These are phyloP conservation scores for Hydrochoerus hydrochaeris DNA, from an alignment of 2,113 vertebrate species.

Conservation along the genomic window DNA sequence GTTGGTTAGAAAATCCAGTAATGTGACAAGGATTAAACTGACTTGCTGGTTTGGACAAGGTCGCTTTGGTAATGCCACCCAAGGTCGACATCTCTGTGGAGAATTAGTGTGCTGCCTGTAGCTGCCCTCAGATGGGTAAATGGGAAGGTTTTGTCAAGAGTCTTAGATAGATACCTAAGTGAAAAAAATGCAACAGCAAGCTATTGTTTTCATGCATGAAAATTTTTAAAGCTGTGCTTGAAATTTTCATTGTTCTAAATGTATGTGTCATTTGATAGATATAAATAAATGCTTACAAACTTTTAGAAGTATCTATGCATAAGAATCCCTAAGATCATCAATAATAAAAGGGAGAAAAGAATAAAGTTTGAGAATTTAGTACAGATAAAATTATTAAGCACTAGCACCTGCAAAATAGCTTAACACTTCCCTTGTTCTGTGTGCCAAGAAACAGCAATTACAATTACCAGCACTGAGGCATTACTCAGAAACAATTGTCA, in stretches of 20 bases:
- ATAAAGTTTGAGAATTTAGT: neutral
- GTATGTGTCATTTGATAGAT: neutral
- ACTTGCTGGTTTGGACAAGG: neutral
- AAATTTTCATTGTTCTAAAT: conserved; percentile 17
- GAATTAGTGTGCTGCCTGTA: neutral
- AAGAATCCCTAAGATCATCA: neutral
- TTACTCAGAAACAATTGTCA: neutral
- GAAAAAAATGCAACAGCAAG: neutral
- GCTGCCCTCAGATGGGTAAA: neutral
- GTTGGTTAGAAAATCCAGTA: neutral
- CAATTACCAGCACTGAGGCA: neutral
- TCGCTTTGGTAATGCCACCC: neutral
- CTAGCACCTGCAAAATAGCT: neutral
- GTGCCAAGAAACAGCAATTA: neutral
- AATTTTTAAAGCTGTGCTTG: neutral
- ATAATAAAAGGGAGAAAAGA: neutral
- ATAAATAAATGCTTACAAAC: neutral
- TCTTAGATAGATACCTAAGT: neutral
- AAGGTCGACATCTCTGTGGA: neutral
- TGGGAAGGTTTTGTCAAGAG: neutral
- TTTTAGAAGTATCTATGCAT: neutral
- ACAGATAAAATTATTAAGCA: neutral
- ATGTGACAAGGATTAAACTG: neutral
- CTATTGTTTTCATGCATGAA: neutral
- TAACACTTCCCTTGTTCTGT: neutral